These are phyloP conservation scores for Holocentrus rufus DNA, from an alignment of 2,797 vertebrate genomes.

Conservation along the genomic window DNA sequence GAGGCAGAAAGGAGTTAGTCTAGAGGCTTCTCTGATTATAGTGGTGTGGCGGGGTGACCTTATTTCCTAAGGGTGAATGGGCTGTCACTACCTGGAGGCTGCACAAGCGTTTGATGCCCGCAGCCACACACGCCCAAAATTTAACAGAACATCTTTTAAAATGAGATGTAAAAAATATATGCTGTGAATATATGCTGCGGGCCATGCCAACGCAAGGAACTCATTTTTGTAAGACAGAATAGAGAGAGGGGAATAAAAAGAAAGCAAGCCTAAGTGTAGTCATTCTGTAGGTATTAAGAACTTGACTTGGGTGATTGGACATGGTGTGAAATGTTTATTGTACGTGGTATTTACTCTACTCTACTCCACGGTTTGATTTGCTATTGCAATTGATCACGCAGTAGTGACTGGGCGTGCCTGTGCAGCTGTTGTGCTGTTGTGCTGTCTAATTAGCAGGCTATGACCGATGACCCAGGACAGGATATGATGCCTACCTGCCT, in stretches of 20 bases:
- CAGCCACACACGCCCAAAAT: constrained; percentile 69
- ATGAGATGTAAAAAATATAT: constrained; percentile 51
- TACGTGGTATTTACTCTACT: background rate
- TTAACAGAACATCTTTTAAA: constrained; percentile 71
- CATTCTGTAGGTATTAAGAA: constrained; percentile 34
- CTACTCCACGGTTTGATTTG: constrained; percentile 41
- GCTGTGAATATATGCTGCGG: constrained; percentile 21
- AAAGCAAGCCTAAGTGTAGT: constrained; percentile 46
- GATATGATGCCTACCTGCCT: constrained; percentile 81
- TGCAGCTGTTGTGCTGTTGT: constrained; percentile 67
- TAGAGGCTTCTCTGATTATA: constrained; percentile 69
- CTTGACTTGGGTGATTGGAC: constrained; percentile 20
- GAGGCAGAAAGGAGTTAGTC: constrained; percentile 41
- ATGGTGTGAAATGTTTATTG: constrained; percentile 2
- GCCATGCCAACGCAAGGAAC: constrained; percentile 40
- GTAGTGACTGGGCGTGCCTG: constrained; percentile 59
- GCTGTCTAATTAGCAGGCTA: constrained; percentile 70
- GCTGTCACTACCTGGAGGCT: constrained; percentile 74
- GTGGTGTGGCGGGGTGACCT: constrained; percentile 68
- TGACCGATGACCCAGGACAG: constrained; percentile 78
- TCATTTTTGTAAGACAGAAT: constrained; percentile 42
- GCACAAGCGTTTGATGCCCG: constrained; percentile 75
- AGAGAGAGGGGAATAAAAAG: constrained; percentile 8
- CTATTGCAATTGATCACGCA: constrained; percentile 60
- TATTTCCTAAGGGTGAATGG: constrained; percentile 77